Evolutionary conservation across 2,888 invertebrate genomes (phyloP).

Genomic region (Cylloceria caligata): DNA sequence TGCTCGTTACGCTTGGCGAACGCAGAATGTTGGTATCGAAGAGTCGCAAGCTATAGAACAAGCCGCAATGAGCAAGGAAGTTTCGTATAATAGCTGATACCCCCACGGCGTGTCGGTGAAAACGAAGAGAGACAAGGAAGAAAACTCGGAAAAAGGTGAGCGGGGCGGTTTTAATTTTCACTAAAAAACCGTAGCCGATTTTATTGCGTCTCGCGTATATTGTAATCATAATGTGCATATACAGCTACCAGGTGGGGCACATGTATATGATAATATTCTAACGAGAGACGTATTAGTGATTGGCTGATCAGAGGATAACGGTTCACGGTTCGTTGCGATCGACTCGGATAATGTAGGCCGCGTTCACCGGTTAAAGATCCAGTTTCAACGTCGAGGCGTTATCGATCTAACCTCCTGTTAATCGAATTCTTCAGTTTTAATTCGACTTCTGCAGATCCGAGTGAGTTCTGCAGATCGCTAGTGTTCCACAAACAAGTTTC

Average conservation of each 20-base stretch:
- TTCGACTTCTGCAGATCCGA: not conserved
- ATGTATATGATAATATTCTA: constrained; percentile 42
- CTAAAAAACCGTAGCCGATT: constrained; percentile 54
- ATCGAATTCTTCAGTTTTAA: constrained; percentile 60
- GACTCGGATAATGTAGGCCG: constrained; percentile 59
- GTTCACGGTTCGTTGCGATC: constrained; percentile 66
- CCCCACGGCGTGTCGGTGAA: constrained; percentile 35
- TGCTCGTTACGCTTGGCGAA: constrained; percentile 39
- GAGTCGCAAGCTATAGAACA: not conserved
- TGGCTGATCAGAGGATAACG: constrained; percentile 62
- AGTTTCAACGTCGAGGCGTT: constrained; percentile 54
- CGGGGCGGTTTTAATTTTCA: constrained; percentile 47
- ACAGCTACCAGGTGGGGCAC: constrained; percentile 2
- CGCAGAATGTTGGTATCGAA: constrained; percentile 42
- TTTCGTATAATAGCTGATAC: constrained; percentile 17
- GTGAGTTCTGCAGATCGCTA: constrained; percentile 12
- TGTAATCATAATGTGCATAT: not conserved
- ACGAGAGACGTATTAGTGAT: constrained; percentile 38
- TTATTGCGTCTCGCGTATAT: not conserved
- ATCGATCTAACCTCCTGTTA: constrained; percentile 53
- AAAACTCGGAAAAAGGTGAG: constrained; percentile 18
- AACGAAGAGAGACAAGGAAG: constrained; percentile 37
- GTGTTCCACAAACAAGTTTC: constrained; percentile 34
- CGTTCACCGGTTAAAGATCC: constrained; percentile 42
- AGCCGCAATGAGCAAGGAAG: constrained; percentile 22